A percentile compares a stretch with the other conserved stretches of the same genome.
phyloP scores from a whole-genome alignment of 2,113 vertebrate genomes.

The Meriones unguiculatus region DNA sequence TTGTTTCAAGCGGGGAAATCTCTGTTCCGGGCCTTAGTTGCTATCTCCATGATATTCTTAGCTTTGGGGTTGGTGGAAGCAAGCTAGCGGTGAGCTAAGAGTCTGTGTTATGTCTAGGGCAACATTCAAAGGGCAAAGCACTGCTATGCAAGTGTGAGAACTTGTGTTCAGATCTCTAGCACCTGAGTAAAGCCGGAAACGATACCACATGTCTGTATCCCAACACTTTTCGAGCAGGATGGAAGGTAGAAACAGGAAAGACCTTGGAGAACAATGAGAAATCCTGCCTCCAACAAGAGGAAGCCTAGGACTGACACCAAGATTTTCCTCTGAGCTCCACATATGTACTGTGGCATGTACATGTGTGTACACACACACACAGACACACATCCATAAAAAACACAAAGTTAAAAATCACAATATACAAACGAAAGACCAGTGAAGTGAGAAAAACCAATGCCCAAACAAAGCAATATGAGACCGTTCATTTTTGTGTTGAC shows the following conservation, averaged over 20 bases:
- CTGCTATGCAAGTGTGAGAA: background rate
- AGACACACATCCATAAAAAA: background rate
- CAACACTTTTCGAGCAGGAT: background rate
- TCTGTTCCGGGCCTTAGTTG: background rate
- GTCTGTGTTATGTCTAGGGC: background rate
- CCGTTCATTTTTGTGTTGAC: background rate
- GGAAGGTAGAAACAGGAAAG: background rate
- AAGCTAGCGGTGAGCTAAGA: background rate
- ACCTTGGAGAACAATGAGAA: background rate
- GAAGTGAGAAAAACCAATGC: too few relatives aligned
- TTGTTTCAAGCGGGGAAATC: background rate
- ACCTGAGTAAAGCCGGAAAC: background rate
- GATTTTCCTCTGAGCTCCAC: background rate
- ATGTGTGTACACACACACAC: background rate
- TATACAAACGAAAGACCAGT: background rate
- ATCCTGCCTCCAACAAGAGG: background rate
- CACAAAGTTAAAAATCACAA: background rate
- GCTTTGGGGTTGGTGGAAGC: background rate
- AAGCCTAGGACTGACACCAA: background rate
- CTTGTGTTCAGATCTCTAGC: background rate
- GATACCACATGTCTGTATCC: background rate
- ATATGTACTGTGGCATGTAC: background rate
- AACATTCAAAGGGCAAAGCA: background rate
- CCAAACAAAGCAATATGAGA: background rate
- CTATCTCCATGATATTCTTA: background rate